Conservation (phyloP, 2,797 vertebrate species). For the Chelon labrosus region DNA sequence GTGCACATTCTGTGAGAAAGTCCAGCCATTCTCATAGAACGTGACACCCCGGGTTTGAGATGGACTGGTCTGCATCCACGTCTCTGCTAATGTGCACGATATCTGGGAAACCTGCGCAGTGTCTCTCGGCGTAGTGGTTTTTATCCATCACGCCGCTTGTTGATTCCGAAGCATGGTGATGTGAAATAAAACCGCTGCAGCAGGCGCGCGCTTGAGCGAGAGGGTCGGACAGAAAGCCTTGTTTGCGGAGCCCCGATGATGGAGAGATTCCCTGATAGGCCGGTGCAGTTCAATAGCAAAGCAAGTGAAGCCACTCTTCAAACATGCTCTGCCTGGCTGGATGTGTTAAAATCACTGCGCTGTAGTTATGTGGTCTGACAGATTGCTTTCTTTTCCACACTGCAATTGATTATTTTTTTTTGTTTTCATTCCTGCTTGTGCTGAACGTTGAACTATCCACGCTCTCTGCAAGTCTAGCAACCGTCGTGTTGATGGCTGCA, state of each 20-base stretch:
- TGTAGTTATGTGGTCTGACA: slow-evolving; percentile 64
- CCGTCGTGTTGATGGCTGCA: slow-evolving; percentile 11
- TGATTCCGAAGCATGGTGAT: slow-evolving; percentile 21
- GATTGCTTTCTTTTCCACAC: slow-evolving; percentile 58
- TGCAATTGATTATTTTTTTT: slow-evolving; percentile 72
- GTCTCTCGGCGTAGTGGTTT: background rate
- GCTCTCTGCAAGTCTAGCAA: slow-evolving; percentile 34
- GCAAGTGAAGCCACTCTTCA: slow-evolving; percentile 62
- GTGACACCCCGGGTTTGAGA: no score
- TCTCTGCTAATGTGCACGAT: no score
- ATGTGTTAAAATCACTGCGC: slow-evolving; percentile 61
- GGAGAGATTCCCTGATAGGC: slow-evolving; percentile 62
- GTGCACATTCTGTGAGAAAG: no score
- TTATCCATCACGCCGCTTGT: background rate
- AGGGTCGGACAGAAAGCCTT: slow-evolving; percentile 32
- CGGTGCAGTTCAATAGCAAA: slow-evolving; percentile 57
- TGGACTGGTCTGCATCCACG: no score
- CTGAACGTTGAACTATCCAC: slow-evolving; percentile 39
- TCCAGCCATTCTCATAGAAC: no score
- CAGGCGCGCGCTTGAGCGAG: slow-evolving; percentile 17
- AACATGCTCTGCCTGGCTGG: slow-evolving; percentile 67
- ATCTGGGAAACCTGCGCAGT: no score
- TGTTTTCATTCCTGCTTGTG: slow-evolving; percentile 50
- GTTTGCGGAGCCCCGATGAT: slow-evolving; percentile 59
- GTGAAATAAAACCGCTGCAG: slow-evolving; percentile 23